Conservation (phyloP, 1,140 invertebrate species). For the Propsilocerus akamusi region DNA sequence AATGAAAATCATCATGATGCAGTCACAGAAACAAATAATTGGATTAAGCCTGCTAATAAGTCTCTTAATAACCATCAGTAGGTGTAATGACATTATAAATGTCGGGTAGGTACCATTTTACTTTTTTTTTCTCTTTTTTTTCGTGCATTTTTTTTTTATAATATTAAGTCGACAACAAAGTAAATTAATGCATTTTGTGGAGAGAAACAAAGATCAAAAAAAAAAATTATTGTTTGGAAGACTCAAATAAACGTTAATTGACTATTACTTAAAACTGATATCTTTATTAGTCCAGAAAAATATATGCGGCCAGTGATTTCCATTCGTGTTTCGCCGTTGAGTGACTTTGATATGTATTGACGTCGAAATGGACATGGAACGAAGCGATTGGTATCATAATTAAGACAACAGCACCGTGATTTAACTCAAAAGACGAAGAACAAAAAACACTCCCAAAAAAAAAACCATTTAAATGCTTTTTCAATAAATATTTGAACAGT, state of each 20-base stretch:
- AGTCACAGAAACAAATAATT: not conserved
- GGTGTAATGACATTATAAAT: not conserved
- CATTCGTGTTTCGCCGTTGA: too few species aligned
- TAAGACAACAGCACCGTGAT: too few species aligned
- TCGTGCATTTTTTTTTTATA: not conserved
- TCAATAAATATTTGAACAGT: not conserved
- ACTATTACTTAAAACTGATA: not conserved
- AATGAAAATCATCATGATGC: not conserved
- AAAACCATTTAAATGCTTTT: not conserved
- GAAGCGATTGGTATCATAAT: too few species aligned
- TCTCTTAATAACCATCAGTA: not conserved
- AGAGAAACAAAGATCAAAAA: too few species aligned
- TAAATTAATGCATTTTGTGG: not conserved
- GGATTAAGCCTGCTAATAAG: not conserved
- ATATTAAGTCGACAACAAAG: not conserved
- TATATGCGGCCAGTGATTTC: not conserved
- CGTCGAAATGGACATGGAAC: too few species aligned
- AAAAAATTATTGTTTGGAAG: not conserved
- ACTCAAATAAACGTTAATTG: not conserved
- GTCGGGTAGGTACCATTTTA: not conserved
- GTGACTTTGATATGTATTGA: too few species aligned
- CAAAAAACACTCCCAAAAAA: not conserved
- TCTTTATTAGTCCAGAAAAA: not conserved
- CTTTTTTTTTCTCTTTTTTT: too few species aligned
- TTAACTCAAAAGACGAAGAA: not conserved